These are phyloP conservation scores for Drosophila bifasciata DNA, from an alignment of 1,140 invertebrate genomes.

Conservation along the genomic window DNA sequence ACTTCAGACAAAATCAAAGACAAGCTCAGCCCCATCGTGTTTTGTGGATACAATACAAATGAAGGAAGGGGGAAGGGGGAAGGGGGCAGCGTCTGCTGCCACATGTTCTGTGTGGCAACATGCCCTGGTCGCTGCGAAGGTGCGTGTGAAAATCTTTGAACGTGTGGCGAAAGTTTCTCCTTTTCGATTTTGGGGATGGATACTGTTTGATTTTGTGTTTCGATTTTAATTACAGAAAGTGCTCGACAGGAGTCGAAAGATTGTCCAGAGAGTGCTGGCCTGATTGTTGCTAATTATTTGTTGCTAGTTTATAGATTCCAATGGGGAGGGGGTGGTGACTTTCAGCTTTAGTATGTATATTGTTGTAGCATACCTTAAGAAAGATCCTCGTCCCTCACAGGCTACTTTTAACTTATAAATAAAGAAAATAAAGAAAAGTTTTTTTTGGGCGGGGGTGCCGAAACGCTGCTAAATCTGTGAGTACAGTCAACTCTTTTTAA, in stretches of 20 bases:
- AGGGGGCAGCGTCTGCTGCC: no score
- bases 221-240: slow-evolving; percentile 44
- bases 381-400: no score
- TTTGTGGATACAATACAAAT: slow-evolving; percentile 25
- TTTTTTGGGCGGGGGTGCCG: slow-evolving; percentile 39
- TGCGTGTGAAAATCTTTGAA: slow-evolving; percentile 10
- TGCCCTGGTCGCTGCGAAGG: background rate
- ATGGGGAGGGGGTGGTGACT: background rate
- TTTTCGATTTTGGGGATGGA: background rate
- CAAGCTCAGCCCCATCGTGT: slow-evolving; percentile 6
- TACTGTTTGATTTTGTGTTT: slow-evolving; percentile 19
- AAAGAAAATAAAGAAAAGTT: slow-evolving; percentile 22
- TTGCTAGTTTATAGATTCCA: no score
- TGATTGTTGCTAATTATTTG: slow-evolving; percentile 34
- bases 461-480: slow-evolving; percentile 48
- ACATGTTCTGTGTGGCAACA: slow-evolving; percentile 33
- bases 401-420: slow-evolving; percentile 2
- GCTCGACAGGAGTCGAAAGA: slow-evolving; percentile 20
- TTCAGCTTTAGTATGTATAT: no score
- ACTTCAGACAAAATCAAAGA: slow-evolving; percentile 49
- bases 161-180: background rate
- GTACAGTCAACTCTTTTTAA: slow-evolving; percentile 56
- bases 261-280: slow-evolving; percentile 9
- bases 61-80: no score
- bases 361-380: no score